These are phyloP conservation scores for Gasterosteus aculeatus DNA, from an alignment of 2,113 vertebrate species.

Conservation along the genomic window DNA sequence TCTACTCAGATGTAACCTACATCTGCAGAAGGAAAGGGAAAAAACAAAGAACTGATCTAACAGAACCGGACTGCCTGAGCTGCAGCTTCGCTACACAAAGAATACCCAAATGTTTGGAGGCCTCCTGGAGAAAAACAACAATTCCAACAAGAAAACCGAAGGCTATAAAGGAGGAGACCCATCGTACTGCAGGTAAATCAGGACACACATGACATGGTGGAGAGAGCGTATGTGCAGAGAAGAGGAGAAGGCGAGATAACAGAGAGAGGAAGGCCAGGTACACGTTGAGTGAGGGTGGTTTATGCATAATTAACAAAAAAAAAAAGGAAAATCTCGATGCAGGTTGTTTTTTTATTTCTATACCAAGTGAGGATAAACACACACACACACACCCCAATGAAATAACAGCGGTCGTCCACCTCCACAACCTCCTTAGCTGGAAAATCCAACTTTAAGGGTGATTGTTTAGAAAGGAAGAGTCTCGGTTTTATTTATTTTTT, in stretches of 20 bases:
- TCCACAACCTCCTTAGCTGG: conserved; percentile 14
- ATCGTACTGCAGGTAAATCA: conserved; percentile 6
- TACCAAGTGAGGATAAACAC: conserved; percentile 10
- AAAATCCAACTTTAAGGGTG: conserved; percentile 40
- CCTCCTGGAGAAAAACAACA: conserved; percentile 12
- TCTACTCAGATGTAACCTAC: conserved; percentile 12
- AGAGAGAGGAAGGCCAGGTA: conserved; percentile 11
- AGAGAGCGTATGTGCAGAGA: conserved; percentile 18
- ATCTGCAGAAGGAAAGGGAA: conserved; percentile 13
- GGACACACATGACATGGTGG: conserved; percentile 55
- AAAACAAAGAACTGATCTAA: neutral
- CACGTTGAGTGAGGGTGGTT: conserved; percentile 5
- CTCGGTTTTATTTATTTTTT: neutral
- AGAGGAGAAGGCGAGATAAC: conserved; percentile 12
- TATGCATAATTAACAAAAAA: neutral
- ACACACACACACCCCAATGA: neutral
- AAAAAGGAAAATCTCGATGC: neutral
- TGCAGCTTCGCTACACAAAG: conserved; percentile 7
- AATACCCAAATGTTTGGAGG: conserved; percentile 11
- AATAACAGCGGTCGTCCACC: neutral
- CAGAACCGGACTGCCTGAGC: conserved; percentile 37
- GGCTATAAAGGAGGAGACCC: neutral
- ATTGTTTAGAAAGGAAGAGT: conserved; percentile 41
- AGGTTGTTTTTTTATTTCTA: neutral
- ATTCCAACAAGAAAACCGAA: conserved; percentile 34